Conservation (phyloP, 2,888 invertebrate species). For the Chouioia cunea region DNA sequence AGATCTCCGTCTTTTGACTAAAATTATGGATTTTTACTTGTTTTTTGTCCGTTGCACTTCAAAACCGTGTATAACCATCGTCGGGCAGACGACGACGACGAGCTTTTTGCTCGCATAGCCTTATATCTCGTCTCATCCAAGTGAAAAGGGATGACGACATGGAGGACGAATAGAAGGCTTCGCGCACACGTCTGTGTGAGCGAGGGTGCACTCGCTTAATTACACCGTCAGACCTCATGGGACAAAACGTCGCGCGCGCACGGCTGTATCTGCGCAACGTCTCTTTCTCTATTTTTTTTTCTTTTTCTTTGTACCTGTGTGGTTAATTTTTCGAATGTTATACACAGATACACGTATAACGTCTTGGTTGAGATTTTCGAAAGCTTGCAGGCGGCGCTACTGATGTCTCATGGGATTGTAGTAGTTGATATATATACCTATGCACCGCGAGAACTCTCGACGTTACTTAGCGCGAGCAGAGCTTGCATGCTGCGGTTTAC, state of each 20-base stretch:
- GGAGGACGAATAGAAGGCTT: conserved; percentile 61
- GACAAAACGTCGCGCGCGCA: conserved; percentile 58
- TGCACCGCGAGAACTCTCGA: conserved; percentile 54
- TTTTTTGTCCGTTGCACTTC: neutral
- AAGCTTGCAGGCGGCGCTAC: conserved; percentile 53
- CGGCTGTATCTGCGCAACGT: conserved; percentile 48
- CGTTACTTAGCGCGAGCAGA: conserved; percentile 36
- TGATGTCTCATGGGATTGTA: conserved; percentile 40
- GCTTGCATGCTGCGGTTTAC: conserved; percentile 21
- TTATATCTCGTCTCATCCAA: conserved; percentile 44
- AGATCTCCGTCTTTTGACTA: neutral
- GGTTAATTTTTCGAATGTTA: no score
- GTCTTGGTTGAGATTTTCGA: conserved; percentile 58
- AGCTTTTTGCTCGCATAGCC: conserved; percentile 42
- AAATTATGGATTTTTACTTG: neutral
- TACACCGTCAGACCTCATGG: conserved; percentile 66
- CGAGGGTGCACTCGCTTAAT: conserved; percentile 67
- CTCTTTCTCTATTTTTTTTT: conserved; percentile 44
- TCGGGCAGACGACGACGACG: neutral
- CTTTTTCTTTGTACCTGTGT: no score
- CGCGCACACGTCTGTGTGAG: conserved; percentile 66
- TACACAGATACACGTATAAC: no score
- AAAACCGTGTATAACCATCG: conserved; percentile 8
- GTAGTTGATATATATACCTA: conserved; percentile 54
- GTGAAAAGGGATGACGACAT: conserved; percentile 18